Evolutionary conservation across 2,797 vertebrate genomes (phyloP).

Genomic region (Philypnodon macrostomus): DNA sequence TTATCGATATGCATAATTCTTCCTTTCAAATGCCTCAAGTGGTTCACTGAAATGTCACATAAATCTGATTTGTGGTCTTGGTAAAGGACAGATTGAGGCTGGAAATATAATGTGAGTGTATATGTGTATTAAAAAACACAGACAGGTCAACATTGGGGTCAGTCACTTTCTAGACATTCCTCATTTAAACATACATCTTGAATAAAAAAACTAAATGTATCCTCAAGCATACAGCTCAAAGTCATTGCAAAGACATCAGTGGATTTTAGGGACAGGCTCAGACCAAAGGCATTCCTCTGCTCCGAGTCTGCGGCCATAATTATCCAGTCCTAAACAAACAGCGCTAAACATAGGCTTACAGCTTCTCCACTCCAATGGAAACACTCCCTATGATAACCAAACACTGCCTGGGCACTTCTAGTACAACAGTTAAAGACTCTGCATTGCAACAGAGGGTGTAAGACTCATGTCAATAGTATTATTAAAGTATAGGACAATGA

Average conservation of each 20-base stretch:
- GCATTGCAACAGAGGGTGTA: no score
- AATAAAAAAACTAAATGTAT: neutral
- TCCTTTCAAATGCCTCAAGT: neutral
- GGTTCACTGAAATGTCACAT: constrained; percentile 1
- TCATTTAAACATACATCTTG: neutral
- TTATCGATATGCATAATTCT: neutral
- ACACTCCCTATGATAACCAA: constrained; percentile 28
- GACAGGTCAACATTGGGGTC: constrained; percentile 1
- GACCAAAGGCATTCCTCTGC: constrained; percentile 49
- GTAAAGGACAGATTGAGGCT: neutral
- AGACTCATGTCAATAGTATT: no score
- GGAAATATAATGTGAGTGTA: neutral
- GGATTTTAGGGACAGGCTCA: constrained; percentile 25
- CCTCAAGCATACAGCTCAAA: neutral
- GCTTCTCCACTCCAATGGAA: constrained; percentile 18
- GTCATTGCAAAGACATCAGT: constrained; percentile 7
- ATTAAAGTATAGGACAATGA: no score
- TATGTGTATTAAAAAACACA: neutral
- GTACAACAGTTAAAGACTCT: neutral
- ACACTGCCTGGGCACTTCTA: constrained; percentile 1
- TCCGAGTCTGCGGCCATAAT: constrained; percentile 52
- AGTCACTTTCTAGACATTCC: neutral
- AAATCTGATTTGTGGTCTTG: neutral
- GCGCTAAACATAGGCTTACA: constrained; percentile 50
- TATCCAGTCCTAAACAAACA: constrained; percentile 54